phyloP scores from a whole-genome alignment of 1,140 invertebrate genomes.

The Phenacoccus solenopsis region DNA sequence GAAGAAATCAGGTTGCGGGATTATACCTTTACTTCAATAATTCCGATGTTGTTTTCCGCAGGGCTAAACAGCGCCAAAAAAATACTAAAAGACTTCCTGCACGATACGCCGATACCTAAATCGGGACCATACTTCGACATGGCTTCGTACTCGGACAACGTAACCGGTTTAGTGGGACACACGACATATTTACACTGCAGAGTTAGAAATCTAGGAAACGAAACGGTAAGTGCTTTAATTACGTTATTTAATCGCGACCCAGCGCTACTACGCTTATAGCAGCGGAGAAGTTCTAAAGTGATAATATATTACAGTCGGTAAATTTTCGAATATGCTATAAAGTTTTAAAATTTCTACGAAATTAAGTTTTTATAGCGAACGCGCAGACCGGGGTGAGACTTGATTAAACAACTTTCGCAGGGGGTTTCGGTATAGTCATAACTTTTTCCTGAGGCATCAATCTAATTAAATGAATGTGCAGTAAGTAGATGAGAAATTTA shows the following conservation, averaged over 20 bases:
- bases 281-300: no score
- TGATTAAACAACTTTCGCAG: no score
- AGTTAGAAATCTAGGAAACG: slow-evolving; percentile 75
- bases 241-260: no score
- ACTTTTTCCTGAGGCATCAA: slow-evolving; percentile 2
- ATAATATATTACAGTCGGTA: no score
- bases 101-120: slow-evolving; percentile 53
- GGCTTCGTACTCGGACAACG: slow-evolving; percentile 60
- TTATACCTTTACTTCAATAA: background rate
- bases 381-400: no score
- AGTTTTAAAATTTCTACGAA: no score
- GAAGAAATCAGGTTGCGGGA: no score
- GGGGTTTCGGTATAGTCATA: background rate
- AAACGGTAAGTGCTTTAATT: slow-evolving; percentile 53
- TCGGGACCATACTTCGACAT: slow-evolving; percentile 69
- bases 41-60: slow-evolving; percentile 18
- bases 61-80: slow-evolving; percentile 37
- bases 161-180: slow-evolving; percentile 74
- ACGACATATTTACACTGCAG: slow-evolving; percentile 70
- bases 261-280: no score
- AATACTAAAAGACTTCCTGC: slow-evolving; percentile 57
- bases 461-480: slow-evolving; percentile 1
- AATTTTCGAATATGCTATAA: no score
- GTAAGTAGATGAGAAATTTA: background rate
- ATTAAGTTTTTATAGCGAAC: no score